Conservation (phyloP, 1,140 invertebrate species). For the Drosophila simulans region DNA sequence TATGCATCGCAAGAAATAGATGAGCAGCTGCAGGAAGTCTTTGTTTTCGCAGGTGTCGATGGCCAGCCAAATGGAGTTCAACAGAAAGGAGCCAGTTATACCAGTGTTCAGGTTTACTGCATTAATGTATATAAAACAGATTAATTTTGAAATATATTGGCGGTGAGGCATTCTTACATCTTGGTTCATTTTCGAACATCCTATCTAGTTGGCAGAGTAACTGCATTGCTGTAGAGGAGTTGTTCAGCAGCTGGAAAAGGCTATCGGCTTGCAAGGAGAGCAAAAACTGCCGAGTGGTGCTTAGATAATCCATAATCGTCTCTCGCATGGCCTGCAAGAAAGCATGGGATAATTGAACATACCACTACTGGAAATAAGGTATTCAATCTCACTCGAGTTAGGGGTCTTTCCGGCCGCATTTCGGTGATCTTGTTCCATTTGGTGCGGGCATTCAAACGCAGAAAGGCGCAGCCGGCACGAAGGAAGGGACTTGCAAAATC, state of each 20-base stretch:
- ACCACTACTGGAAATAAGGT: neutral
- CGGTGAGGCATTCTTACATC: constrained; percentile 26
- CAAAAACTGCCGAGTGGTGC: constrained; percentile 45
- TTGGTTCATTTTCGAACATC: constrained; percentile 36
- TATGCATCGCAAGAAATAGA: constrained; percentile 66
- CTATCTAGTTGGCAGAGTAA: constrained; percentile 41
- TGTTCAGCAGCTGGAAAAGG: constrained; percentile 30
- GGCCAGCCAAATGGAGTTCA: constrained; percentile 64
- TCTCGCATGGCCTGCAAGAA: constrained; percentile 54
- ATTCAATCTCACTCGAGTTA: constrained; percentile 49
- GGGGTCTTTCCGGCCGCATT: constrained; percentile 31
- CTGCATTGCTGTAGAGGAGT: constrained; percentile 22
- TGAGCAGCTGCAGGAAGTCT: constrained; percentile 57
- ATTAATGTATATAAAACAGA: constrained; percentile 3
- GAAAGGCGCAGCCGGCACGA: constrained; percentile 62
- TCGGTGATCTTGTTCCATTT: constrained; percentile 8
- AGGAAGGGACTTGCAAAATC: constrained; percentile 64
- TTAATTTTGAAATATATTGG: neutral
- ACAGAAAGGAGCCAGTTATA: constrained; percentile 50
- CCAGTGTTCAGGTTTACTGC: constrained; percentile 31
- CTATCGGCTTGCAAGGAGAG: constrained; percentile 9
- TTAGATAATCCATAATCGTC: constrained; percentile 28
- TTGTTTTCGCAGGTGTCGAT: constrained; percentile 57
- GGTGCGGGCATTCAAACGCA: constrained; percentile 39
- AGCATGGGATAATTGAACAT: constrained; percentile 8